Evolutionary conservation across 1,140 invertebrate species (phyloP).

Genomic region (Drosophila yakuba): DNA sequence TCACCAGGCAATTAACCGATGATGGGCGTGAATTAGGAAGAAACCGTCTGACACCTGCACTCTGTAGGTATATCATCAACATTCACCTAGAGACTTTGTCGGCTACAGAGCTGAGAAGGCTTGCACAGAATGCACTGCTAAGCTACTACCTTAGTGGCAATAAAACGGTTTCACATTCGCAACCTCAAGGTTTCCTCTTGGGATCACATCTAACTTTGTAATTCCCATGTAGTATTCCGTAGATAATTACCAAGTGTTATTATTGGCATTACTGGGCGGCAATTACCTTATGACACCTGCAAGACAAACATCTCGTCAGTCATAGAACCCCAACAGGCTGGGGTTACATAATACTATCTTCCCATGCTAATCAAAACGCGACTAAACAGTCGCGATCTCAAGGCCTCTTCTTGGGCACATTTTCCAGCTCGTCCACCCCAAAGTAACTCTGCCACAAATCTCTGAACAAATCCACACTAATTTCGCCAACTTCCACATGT

Average conservation of each 20-base stretch:
- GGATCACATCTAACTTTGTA: not conserved
- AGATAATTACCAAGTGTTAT: slow-evolving; percentile 14
- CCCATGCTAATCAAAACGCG: slow-evolving; percentile 20
- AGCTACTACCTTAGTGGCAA: not conserved
- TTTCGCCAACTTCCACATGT: slow-evolving; percentile 17
- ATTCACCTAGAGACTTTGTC: not conserved
- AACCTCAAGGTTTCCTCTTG: not conserved
- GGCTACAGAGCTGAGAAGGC: not conserved
- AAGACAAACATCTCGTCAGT: not conserved
- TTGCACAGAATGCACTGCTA: no score
- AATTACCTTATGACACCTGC: slow-evolving; percentile 3
- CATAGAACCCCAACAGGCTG: not conserved
- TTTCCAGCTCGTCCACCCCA: slow-evolving; percentile 53
- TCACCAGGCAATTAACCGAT: slow-evolving; percentile 25
- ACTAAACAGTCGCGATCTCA: slow-evolving; percentile 18
- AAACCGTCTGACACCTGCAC: slow-evolving; percentile 12
- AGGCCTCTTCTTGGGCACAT: slow-evolving; percentile 47
- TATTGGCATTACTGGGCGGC: not conserved
- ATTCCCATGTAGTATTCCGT: slow-evolving; percentile 17
- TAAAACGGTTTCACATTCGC: not conserved
- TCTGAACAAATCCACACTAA: slow-evolving; percentile 57
- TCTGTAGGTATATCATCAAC: not conserved
- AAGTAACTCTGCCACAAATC: slow-evolving; percentile 67
- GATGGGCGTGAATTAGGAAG: not conserved
- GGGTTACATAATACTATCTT: not conserved